Conservation (phyloP, 2,113 vertebrate genomes). For the Cheirogaleus medius region DNA sequence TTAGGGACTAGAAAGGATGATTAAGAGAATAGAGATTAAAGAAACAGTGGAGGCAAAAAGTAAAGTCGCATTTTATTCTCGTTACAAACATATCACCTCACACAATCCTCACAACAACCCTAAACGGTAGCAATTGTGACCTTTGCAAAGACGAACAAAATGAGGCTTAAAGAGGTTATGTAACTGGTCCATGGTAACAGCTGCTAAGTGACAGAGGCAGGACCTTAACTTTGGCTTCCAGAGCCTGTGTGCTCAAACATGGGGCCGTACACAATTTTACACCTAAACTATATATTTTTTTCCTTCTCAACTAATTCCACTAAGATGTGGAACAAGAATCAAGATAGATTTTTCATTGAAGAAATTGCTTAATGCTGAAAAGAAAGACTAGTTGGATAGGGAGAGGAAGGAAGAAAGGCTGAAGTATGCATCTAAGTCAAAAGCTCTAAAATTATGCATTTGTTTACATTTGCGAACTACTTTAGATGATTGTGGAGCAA, state of each 20-base stretch:
- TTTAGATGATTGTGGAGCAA: background rate
- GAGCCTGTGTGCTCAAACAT: background rate
- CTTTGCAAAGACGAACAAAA: background rate
- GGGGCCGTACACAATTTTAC: background rate
- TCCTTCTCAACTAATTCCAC: background rate
- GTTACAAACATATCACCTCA: background rate
- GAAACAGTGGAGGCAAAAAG: background rate
- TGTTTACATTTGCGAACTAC: background rate
- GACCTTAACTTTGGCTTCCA: background rate
- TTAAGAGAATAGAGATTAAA: background rate
- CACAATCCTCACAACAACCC: background rate
- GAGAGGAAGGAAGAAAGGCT: background rate
- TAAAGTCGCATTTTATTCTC: background rate
- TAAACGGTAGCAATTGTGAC: background rate
- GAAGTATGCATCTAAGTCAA: background rate
- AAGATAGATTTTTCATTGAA: background rate
- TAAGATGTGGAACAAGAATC: background rate
- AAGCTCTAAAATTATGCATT: background rate
- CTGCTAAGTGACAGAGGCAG: background rate
- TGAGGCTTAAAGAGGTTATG: background rate
- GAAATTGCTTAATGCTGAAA: background rate
- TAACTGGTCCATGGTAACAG: background rate
- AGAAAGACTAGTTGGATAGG: background rate
- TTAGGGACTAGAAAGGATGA: background rate
- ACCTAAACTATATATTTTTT: background rate